Evolutionary conservation across 2,113 vertebrate genomes (phyloP), one percentile per base, ranked within the genome.

Genomic region (Rallus limicola): DNA sequence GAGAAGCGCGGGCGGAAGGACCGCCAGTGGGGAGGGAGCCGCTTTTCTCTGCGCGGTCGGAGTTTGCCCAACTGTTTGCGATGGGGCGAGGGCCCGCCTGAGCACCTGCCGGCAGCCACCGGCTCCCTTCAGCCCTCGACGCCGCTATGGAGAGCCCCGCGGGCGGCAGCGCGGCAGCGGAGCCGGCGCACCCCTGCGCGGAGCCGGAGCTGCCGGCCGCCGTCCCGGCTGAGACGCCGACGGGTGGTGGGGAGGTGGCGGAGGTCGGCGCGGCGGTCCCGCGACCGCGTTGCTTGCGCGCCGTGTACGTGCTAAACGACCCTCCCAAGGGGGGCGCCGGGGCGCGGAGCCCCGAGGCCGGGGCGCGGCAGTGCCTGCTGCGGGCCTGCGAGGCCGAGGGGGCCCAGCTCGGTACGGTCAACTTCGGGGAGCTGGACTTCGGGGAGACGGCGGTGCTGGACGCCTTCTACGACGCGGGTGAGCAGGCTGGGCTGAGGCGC

Each of bases 391-490:
- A 99, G 95, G 96, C 98, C 1, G 98, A 99, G 95, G 99, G 98
- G 33, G 99, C 98, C 8, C 98, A 98, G 92, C 98, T 99, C n/a
- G 97, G 96, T 95, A 98, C 97, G 1, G 97, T 99, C 59, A 98
- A 98, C 69, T 99, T 99, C 76, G 98, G 98, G 5, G 96, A 98
- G 63, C 97, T 99, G 69, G 99, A 99, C 97, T 99, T 99, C 64
- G 99, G 99, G 21, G 98, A 99, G 92, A 98, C 98, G 0, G 97
- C 98, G 0, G 98, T 98, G 93, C 98, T 99, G 90, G 99, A 99
- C 95, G 97, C 98, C 67, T 99, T 99, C 98, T 99, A 99, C 96
- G 98, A 99, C 25, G 99, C 99, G 93, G 99, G 99, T 99, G 95
- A 98, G 98, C 74, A 4, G 76, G 46, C 13, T 2, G 58, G 23